Evolutionary conservation across 2,888 invertebrate genomes (phyloP).

Genomic region (Parnassius glacialis): DNA sequence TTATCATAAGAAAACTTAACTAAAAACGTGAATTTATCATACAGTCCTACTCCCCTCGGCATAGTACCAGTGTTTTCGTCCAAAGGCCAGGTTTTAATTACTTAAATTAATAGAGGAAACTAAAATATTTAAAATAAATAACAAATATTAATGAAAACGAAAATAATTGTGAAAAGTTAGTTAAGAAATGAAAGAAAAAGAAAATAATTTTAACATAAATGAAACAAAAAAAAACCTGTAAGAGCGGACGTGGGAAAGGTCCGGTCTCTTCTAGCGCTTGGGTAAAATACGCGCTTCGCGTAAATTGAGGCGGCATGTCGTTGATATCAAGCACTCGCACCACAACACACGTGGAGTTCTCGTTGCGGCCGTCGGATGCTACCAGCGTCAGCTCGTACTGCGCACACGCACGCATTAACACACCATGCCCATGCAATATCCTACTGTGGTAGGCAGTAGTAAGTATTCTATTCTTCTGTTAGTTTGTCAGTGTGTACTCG

Average conservation of each 20-base stretch:
- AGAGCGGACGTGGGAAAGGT: constrained; percentile 85
- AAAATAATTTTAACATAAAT: constrained; percentile 13
- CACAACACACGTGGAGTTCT: constrained; percentile 91
- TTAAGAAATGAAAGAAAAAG: constrained; percentile 7
- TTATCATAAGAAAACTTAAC: too few species aligned
- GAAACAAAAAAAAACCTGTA: constrained; percentile 84
- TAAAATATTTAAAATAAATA: background rate
- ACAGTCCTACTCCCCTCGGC: too few species aligned
- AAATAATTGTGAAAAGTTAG: constrained; percentile 6
- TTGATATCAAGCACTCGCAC: constrained; percentile 93
- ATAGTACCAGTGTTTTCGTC: background rate
- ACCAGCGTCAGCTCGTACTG: constrained; percentile 94
- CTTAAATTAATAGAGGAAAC: background rate
- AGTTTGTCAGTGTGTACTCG: too few species aligned
- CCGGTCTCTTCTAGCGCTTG: constrained; percentile 89
- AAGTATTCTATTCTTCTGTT: background rate
- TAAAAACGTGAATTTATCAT: too few species aligned
- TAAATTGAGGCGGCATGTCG: constrained; percentile 92
- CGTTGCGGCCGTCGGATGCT: constrained; percentile 94
- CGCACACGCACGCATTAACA: constrained; percentile 66
- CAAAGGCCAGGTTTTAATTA: background rate
- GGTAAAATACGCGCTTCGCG: constrained; percentile 85
- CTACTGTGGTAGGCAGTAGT: constrained; percentile 30
- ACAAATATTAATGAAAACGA: background rate
- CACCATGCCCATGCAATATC: constrained; percentile 72